These are phyloP conservation scores for Meriones unguiculatus DNA, from an alignment of 2,113 vertebrate species.

Conservation along the genomic window DNA sequence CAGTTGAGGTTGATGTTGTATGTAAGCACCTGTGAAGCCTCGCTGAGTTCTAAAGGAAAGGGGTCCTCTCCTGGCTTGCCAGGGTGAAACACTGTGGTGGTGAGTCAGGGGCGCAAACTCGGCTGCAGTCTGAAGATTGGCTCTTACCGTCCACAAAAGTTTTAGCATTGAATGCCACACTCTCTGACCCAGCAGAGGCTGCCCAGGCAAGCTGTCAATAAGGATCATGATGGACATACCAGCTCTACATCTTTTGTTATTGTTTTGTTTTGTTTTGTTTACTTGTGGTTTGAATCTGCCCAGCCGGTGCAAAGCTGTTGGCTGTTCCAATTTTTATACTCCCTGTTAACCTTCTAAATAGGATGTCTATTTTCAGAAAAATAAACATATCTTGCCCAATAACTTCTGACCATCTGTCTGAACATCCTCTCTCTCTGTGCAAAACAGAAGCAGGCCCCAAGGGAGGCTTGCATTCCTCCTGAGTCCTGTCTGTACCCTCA, in stretches of 20 bases:
- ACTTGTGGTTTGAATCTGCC: slow-evolving; percentile 5
- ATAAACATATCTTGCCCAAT: background rate
- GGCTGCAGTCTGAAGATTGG: background rate
- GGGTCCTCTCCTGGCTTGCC: background rate
- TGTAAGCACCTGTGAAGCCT: background rate
- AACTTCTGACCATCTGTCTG: slow-evolving; percentile 8
- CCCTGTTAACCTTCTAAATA: background rate
- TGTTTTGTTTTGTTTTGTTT: background rate
- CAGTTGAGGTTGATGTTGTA: background rate
- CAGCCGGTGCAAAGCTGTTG: background rate
- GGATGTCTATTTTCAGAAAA: slow-evolving; percentile 12
- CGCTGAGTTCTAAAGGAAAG: background rate
- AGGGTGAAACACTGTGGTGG: background rate
- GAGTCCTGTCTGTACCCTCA: background rate
- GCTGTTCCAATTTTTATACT: background rate
- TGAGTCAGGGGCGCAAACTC: background rate
- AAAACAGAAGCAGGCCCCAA: background rate
- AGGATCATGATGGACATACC: background rate
- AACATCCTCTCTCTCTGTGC: slow-evolving; percentile 11
- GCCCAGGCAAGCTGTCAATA: background rate
- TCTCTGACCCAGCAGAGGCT: background rate
- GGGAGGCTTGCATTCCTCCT: background rate
- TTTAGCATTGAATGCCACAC: background rate
- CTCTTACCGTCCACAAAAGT: background rate
- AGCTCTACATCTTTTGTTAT: background rate